Conservation (phyloP, 1,140 invertebrate species). For the Episyrphus balteatus region DNA sequence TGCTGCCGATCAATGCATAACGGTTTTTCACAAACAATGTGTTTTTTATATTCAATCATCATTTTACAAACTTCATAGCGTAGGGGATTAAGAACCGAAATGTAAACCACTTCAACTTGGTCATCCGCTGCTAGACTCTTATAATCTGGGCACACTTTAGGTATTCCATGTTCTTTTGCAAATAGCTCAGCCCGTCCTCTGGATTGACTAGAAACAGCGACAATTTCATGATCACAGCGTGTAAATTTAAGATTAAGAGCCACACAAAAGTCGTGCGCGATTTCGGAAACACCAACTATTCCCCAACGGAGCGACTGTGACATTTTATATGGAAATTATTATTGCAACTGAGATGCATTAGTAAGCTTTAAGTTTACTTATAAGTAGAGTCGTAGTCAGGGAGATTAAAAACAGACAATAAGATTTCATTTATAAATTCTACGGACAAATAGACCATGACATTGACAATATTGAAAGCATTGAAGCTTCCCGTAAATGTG, state of each 20-base stretch:
- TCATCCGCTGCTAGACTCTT: conserved; percentile 54
- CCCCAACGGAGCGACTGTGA: conserved; percentile 50
- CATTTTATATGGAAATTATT: too few relatives aligned
- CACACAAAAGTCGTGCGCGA: conserved; percentile 63
- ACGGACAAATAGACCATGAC: too few relatives aligned
- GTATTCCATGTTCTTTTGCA: conserved; percentile 52
- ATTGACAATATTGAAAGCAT: too few relatives aligned
- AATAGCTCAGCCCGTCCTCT: conserved; percentile 55
- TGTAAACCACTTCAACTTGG: conserved; percentile 66
- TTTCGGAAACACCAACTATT: conserved; percentile 58
- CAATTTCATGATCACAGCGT: conserved; percentile 46
- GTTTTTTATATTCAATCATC: conserved; percentile 62
- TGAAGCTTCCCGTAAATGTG: too few relatives aligned
- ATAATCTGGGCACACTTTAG: conserved; percentile 59
- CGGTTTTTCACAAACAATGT: conserved; percentile 74
- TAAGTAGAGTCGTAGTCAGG: too few relatives aligned
- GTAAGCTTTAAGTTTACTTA: too few relatives aligned
- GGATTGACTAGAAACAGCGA: conserved; percentile 55
- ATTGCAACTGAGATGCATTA: too few relatives aligned
- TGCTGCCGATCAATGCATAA: conserved; percentile 57
- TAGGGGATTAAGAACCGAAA: conserved; percentile 55
- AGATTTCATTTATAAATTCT: too few relatives aligned
- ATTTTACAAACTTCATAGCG: conserved; percentile 55
- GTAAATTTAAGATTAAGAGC: conserved; percentile 47
- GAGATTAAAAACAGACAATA: too few relatives aligned